A percentile compares a stretch with the other conserved stretches of the same genome.
These are phyloP conservation scores for Pseudococcus jackbeardsleyi DNA, from an alignment of 2,888 invertebrate species.

Conservation along the genomic window DNA sequence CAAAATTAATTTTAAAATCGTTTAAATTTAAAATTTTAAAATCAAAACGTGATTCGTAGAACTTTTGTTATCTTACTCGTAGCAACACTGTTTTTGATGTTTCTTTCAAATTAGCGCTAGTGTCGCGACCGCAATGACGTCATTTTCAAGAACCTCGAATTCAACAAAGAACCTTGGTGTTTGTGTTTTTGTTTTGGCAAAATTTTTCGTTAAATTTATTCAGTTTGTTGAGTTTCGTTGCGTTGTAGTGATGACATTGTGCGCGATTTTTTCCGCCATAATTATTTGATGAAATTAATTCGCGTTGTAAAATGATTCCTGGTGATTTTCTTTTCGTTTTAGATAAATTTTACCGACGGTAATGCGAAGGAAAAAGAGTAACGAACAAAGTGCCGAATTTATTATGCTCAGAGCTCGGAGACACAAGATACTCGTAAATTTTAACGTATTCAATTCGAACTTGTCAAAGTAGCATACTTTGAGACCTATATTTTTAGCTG, in stretches of 20 bases:
- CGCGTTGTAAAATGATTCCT: neutral
- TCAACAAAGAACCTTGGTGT: neutral
- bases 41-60: neutral
- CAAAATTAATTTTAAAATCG: neutral
- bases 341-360: neutral
- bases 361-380: neutral
- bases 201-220: neutral
- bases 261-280: neutral
- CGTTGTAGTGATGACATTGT: neutral
- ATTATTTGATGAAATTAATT: neutral
- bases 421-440: neutral
- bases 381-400: neutral
- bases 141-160: conserved; percentile 15
- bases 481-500: conserved; percentile 3
- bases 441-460: neutral
- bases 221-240: conserved; percentile 27
- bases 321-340: neutral
- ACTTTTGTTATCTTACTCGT: neutral
- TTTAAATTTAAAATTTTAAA: neutral
- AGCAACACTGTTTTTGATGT: neutral
- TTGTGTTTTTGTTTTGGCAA: conserved; percentile 8
- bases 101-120: neutral
- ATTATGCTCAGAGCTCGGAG: neutral
- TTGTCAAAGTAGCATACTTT: conserved; percentile 13
- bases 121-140: neutral